Conservation (phyloP, 2,797 vertebrate genomes). For the Clarias laeviceps region DNA sequence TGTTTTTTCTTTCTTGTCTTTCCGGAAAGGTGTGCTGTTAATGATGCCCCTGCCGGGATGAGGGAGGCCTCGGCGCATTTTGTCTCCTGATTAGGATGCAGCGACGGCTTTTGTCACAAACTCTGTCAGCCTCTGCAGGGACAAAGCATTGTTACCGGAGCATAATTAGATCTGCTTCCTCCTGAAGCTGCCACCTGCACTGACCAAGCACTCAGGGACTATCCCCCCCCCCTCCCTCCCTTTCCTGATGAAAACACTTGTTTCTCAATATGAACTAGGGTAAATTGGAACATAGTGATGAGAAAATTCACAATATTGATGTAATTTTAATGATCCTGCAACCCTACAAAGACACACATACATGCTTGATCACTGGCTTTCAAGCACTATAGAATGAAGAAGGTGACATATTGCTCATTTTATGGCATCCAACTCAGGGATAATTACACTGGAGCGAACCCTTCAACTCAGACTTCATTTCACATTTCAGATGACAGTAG, state of each 20-base stretch:
- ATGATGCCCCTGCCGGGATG: slow-evolving; percentile 87
- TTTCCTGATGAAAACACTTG: slow-evolving; percentile 40
- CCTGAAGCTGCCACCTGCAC: slow-evolving; percentile 78
- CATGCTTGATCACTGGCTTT: slow-evolving; percentile 17
- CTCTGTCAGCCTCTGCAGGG: slow-evolving; percentile 87
- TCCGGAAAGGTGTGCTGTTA: slow-evolving; percentile 80
- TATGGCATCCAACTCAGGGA: slow-evolving; percentile 47
- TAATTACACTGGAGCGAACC: slow-evolving; percentile 52
- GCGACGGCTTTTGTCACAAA: slow-evolving; percentile 92
- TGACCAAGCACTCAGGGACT: slow-evolving; percentile 76
- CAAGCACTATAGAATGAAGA: slow-evolving; percentile 29
- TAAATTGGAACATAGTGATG: slow-evolving; percentile 4
- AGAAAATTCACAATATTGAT: slow-evolving; percentile 29
- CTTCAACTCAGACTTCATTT: slow-evolving; percentile 52
- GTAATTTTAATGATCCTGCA: slow-evolving; percentile 22
- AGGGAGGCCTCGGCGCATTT: slow-evolving; percentile 83
- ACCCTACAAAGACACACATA: slow-evolving; percentile 23
- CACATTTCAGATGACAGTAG: slow-evolving; percentile 52
- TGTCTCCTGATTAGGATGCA: slow-evolving; percentile 97
- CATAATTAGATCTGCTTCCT: slow-evolving; percentile 91
- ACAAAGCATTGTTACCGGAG: slow-evolving; percentile 90
- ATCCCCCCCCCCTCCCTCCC: slow-evolving; percentile 13
- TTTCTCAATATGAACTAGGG: slow-evolving; percentile 37
- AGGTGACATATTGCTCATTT: slow-evolving; percentile 51
- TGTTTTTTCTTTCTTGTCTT: slow-evolving; percentile 59